Conservation (phyloP, 2,888 invertebrate species). For the Andricus curvator region DNA sequence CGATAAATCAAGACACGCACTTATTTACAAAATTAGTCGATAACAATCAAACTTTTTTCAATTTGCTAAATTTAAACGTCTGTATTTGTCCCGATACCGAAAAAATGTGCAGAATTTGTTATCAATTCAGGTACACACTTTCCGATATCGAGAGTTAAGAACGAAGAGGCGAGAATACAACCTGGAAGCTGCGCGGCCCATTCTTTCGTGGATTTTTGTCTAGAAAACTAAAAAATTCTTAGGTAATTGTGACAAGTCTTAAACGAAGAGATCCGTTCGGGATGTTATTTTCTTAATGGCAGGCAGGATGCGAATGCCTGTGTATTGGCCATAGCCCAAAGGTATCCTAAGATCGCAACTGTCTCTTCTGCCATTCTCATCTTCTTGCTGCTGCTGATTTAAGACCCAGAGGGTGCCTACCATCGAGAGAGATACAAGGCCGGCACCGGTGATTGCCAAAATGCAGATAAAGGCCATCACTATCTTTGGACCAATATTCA, state of each 20-base stretch:
- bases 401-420: conserved; percentile 67
- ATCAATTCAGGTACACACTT: background rate
- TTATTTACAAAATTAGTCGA: background rate
- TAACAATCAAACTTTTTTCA: background rate
- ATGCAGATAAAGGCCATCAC: conserved; percentile 68
- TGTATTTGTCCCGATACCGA: background rate
- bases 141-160: background rate
- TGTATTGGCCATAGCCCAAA: conserved; percentile 72
- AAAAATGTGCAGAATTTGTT: background rate
- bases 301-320: conserved; percentile 73
- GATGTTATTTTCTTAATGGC: conserved; percentile 74
- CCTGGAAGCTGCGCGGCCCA: background rate
- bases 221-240: conserved; percentile 12
- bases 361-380: conserved; percentile 64
- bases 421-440: conserved; percentile 66
- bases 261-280: conserved; percentile 71
- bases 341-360: conserved; percentile 73
- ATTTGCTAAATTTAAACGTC: background rate
- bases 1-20: background rate
- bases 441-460: conserved; percentile 67
- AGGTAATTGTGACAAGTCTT: conserved; percentile 43
- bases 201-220: background rate
- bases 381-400: conserved; percentile 65
- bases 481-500: conserved; percentile 66
- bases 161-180: background rate